A percentile compares a stretch with the other conserved stretches of the same genome.
phyloP scores from a whole-genome alignment of 2,113 vertebrate genomes.

The Aramus guarauna region DNA sequence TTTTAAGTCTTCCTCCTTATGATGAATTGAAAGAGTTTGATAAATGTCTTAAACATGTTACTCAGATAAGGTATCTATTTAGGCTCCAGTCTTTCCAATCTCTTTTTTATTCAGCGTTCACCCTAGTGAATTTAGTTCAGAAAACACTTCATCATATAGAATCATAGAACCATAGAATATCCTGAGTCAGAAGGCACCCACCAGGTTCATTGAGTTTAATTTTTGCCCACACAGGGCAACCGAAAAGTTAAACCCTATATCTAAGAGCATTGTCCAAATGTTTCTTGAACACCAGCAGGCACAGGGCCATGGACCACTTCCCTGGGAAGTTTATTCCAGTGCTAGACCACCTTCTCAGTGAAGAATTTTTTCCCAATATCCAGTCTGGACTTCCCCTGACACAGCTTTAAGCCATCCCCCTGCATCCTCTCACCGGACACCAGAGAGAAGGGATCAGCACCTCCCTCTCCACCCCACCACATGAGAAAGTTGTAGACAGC shows the following conservation, averaged over 20 bases:
- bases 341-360: background rate
- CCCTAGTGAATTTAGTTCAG: background rate
- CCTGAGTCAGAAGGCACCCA: background rate
- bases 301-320: too few species aligned
- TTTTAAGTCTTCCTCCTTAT: background rate
- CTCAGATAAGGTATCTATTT: background rate
- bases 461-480: background rate
- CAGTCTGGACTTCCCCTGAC: background rate
- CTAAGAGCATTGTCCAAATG: accelerated
- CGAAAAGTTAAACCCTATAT: background rate
- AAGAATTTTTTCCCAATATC: background rate
- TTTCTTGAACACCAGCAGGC: background rate
- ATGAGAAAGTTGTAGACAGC: background rate
- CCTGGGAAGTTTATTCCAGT: background rate
- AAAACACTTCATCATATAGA: background rate
- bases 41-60: background rate
- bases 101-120: background rate
- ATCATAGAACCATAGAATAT: background rate
- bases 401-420: background rate
- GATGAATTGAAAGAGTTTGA: background rate
- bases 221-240: background rate
- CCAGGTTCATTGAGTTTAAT: background rate
- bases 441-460: background rate
- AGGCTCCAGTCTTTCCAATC: background rate
- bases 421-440: accelerated